Evolutionary conservation across 1,140 invertebrate genomes (phyloP).

Genomic region (Diuraphis noxia): DNA sequence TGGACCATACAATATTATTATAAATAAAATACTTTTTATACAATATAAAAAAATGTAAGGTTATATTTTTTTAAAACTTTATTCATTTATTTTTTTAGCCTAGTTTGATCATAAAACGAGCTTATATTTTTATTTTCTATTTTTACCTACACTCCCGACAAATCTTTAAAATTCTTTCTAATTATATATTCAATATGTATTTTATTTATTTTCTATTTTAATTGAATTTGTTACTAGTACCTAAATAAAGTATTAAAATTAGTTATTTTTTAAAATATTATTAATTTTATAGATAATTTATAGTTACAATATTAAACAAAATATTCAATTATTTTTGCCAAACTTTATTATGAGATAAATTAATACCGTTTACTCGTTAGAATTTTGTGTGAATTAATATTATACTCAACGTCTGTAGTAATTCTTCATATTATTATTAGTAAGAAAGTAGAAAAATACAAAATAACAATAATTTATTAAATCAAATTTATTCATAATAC

Average conservation of each 20-base stretch:
- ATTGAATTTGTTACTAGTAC: neutral
- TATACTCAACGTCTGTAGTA: too few relatives aligned
- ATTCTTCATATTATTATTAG: neutral
- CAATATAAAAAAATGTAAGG: neutral
- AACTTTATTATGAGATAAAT: neutral
- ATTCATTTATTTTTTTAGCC: neutral
- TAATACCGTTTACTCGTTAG: neutral
- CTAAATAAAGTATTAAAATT: neutral
- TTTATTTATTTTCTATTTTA: neutral
- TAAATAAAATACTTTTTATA: neutral
- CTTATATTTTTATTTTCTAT: neutral
- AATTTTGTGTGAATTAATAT: neutral
- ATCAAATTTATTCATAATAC: neutral
- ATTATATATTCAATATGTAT: neutral
- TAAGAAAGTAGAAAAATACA: neutral
- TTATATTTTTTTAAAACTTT: neutral
- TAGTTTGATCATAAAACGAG: neutral
- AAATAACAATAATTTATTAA: neutral
- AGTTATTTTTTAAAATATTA: neutral
- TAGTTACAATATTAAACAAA: neutral
- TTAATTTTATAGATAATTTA: neutral
- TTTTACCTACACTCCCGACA: neutral
- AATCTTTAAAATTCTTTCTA: neutral
- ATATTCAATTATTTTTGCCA: neutral
- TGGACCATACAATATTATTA: too few relatives aligned